Conservation (phyloP, 2,113 vertebrate species). For the Brachypodius melanocephalos region DNA sequence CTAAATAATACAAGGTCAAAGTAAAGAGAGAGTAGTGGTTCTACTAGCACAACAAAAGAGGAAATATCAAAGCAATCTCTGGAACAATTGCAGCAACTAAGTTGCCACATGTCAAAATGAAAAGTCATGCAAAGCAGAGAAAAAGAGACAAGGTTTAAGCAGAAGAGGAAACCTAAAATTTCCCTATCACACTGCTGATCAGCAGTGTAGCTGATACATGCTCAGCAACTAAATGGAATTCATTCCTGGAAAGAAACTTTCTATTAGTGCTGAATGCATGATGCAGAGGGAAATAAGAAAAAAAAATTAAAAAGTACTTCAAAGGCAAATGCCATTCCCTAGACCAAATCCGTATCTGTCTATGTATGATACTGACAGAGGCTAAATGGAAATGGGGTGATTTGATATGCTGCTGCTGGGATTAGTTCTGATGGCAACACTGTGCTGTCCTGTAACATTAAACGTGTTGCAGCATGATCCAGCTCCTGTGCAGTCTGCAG, state of each 20-base stretch:
- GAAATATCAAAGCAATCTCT: conserved; percentile 46
- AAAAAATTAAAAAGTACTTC: neutral
- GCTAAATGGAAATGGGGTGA: conserved; percentile 19
- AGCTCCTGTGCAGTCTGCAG: neutral
- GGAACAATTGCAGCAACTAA: conserved; percentile 35
- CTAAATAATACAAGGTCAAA: conserved; percentile 50
- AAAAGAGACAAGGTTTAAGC: neutral
- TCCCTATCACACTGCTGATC: conserved; percentile 18
- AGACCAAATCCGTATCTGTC: neutral
- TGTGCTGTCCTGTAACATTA: neutral
- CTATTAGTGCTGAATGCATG: neutral
- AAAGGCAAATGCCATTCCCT: conserved; percentile 16
- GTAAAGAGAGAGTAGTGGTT: neutral
- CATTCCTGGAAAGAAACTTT: neutral
- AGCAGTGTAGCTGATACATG: neutral
- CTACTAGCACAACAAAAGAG: conserved; percentile 51
- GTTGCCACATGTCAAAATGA: conserved; percentile 8
- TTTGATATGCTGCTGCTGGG: neutral
- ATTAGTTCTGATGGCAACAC: neutral
- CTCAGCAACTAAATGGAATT: conserved; percentile 25
- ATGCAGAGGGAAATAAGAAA: neutral
- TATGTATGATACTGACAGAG: neutral
- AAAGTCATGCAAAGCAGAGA: neutral
- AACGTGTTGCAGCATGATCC: neutral
- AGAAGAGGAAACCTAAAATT: neutral